Evolutionary conservation across 2,113 vertebrate genomes (phyloP).

Genomic region (Balaenoptera acutorostrata): DNA sequence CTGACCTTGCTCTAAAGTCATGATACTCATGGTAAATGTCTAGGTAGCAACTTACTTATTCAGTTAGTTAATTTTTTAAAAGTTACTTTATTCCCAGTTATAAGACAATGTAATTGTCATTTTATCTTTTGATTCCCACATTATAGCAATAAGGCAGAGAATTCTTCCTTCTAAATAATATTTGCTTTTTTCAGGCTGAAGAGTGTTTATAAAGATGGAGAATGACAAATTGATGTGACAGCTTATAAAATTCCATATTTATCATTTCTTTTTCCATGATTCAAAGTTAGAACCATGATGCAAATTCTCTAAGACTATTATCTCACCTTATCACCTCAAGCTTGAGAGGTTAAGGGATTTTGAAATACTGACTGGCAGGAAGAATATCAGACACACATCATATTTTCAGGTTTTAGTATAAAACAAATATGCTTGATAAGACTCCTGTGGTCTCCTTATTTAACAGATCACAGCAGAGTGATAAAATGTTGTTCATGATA

Average conservation of each 20-base stretch:
- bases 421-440: neutral
- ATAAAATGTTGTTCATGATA: neutral
- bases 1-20: neutral
- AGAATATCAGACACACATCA: neutral
- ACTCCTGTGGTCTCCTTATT: neutral
- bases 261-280: neutral
- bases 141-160: neutral
- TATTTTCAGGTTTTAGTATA: neutral
- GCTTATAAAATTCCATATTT: conserved; percentile 21
- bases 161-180: neutral
- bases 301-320: neutral
- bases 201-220: neutral
- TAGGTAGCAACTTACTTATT: neutral
- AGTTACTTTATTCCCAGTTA: neutral
- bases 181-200: neutral
- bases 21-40: neutral
- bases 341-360: neutral
- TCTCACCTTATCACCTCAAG: neutral
- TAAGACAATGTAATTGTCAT: neutral
- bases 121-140: neutral
- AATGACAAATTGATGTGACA: conserved; percentile 11
- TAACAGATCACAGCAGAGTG: neutral
- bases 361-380: neutral
- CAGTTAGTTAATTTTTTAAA: neutral
- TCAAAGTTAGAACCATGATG: neutral